These are phyloP conservation scores for Nemotelus pantherinus DNA, from an alignment of 2,888 invertebrate genomes.

Conservation along the genomic window DNA sequence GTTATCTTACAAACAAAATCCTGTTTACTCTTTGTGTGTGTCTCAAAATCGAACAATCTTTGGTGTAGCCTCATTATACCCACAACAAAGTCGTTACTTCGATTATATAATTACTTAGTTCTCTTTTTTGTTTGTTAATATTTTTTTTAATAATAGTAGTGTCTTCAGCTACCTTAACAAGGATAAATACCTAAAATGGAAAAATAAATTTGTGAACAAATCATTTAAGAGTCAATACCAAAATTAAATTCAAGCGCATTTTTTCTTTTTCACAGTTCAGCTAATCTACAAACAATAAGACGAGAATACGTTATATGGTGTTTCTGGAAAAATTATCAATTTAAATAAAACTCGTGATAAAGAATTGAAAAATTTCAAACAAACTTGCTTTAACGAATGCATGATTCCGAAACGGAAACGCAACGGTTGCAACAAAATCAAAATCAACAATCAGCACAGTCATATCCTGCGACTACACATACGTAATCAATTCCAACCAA, in stretches of 20 bases:
- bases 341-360: slow-evolving; percentile 34
- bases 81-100: slow-evolving; percentile 51
- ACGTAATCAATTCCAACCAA: slow-evolving; percentile 25
- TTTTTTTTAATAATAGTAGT: slow-evolving; percentile 49
- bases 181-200: slow-evolving; percentile 65
- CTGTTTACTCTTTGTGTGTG: slow-evolving; percentile 37
- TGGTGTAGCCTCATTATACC: slow-evolving; percentile 55
- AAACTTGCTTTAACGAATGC: slow-evolving; percentile 32
- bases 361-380: slow-evolving; percentile 20
- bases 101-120: slow-evolving; percentile 50
- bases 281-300: slow-evolving; percentile 44
- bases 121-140: slow-evolving; percentile 47
- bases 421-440: slow-evolving; percentile 20
- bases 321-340: slow-evolving; percentile 49
- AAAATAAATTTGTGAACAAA: slow-evolving; percentile 49
- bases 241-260: slow-evolving; percentile 40
- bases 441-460: slow-evolving; percentile 32
- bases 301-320: slow-evolving; percentile 43
- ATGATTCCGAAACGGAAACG: neutral
- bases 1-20: slow-evolving; percentile 45
- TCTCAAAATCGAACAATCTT: slow-evolving; percentile 51
- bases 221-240: slow-evolving; percentile 46
- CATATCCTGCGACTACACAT: slow-evolving; percentile 24
- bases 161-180: slow-evolving; percentile 57
- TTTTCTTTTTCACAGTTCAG: slow-evolving; percentile 43